A percentile compares a stretch with the other conserved stretches of the same genome.
These are phyloP conservation scores for Coptotermes formosanus DNA, from an alignment of 1,140 invertebrate species.

Conservation along the genomic window DNA sequence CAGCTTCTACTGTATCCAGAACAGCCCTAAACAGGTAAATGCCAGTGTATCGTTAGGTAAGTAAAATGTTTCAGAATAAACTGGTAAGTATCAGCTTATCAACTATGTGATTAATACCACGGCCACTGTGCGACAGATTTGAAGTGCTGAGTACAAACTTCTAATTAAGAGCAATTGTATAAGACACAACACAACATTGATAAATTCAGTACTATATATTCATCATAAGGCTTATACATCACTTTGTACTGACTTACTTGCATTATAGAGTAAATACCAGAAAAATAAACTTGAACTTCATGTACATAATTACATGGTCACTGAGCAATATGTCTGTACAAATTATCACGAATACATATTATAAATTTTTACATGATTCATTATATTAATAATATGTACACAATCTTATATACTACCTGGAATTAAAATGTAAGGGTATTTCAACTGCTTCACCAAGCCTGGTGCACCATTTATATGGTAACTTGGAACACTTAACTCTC, in stretches of 20 bases:
- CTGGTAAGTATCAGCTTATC: too few relatives aligned
- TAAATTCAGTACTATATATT: background rate
- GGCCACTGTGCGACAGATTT: too few relatives aligned
- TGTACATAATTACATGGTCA: background rate
- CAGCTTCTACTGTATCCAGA: too few relatives aligned
- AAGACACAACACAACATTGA: background rate
- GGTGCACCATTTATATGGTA: background rate
- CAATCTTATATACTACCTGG: background rate
- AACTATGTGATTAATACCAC: too few relatives aligned
- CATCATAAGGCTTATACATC: background rate
- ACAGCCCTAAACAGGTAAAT: too few relatives aligned
- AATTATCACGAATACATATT: background rate
- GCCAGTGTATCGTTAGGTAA: too few relatives aligned
- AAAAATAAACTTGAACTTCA: too few relatives aligned
- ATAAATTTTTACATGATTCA: background rate
- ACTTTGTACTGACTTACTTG: background rate
- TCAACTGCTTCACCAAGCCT: background rate
- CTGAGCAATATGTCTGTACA: constrained; percentile 5
- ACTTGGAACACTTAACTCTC: background rate
- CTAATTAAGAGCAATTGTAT: too few relatives aligned
- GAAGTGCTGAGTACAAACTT: too few relatives aligned
- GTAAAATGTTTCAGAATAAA: too few relatives aligned
- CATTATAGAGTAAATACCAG: background rate
- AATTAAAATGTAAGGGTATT: background rate
- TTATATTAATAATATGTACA: constrained; percentile 13